Evolutionary conservation across 2,797 vertebrate species (phyloP).

Genomic region (Chiroxiphia lanceolata): DNA sequence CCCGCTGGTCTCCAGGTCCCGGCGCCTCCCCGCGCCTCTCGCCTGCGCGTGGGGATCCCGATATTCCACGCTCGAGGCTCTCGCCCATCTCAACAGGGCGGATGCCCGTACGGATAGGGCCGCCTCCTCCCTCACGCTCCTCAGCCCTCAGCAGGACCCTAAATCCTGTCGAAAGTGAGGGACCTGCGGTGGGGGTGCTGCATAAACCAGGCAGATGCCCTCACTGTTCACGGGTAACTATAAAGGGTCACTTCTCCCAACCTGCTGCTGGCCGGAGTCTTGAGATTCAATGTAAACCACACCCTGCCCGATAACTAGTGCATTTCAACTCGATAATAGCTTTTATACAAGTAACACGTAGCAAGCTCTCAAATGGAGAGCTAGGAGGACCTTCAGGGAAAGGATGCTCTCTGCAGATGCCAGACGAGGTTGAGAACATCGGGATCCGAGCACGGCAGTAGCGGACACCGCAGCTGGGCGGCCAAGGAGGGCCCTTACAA

Average conservation of each 20-base stretch:
- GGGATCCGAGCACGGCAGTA: neutral
- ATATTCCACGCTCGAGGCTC: rapidly evolving
- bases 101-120: rapidly evolving
- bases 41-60: rapidly evolving
- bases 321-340: rapidly evolving
- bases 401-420: neutral
- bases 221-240: neutral
- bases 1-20: neutral
- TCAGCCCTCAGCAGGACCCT: neutral
- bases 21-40: rapidly evolving
- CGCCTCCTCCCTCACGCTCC: neutral
- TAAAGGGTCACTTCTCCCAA: neutral
- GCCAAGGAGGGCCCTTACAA: neutral
- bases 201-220: neutral
- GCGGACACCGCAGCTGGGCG: neutral
- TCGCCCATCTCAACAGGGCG: rapidly evolving
- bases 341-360: rapidly evolving
- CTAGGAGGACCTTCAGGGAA: neutral
- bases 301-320: rapidly evolving
- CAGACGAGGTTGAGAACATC: rapidly evolving
- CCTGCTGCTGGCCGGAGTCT: neutral
- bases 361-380: neutral
- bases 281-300: neutral
- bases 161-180: neutral
- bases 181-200: neutral